Evolutionary conservation across 1,140 invertebrate species (phyloP).

Genomic region (Dendrolimus kikuchii): DNA sequence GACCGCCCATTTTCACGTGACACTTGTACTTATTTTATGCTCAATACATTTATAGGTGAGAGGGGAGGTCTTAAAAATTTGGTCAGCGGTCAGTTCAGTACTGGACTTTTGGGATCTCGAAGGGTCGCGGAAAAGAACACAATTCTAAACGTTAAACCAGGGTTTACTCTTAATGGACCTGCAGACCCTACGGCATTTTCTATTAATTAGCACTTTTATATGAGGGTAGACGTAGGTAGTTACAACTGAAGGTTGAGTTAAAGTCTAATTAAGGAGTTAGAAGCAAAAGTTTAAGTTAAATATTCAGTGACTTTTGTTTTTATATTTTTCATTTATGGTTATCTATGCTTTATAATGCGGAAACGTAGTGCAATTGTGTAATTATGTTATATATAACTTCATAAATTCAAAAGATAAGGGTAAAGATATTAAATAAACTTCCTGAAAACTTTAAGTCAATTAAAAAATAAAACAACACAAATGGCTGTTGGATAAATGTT

Average conservation of each 20-base stretch:
- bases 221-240: too few species aligned
- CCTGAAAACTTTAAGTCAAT: too few species aligned
- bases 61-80: slow-evolving; percentile 5
- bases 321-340: too few species aligned
- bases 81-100: slow-evolving; percentile 20
- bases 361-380: too few species aligned
- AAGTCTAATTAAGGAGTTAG: slow-evolving; percentile 7
- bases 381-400: too few species aligned
- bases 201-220: slow-evolving; percentile 42
- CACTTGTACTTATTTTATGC: slow-evolving; percentile 4
- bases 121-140: slow-evolving; percentile 37
- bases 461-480: too few species aligned
- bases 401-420: too few species aligned
- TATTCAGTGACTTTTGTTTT: background rate
- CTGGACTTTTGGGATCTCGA: slow-evolving; percentile 50
- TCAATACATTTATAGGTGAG: background rate
- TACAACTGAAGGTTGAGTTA: slow-evolving; percentile 8
- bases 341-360: too few species aligned
- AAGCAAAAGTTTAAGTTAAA: slow-evolving; percentile 13
- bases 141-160: slow-evolving; percentile 44
- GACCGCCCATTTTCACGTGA: slow-evolving; percentile 2
- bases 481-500: too few species aligned
- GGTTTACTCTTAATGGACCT: slow-evolving; percentile 51
- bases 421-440: too few species aligned
- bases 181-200: slow-evolving; percentile 33